Conservation (phyloP, 2,888 invertebrate genomes). For the Pachymerium ferrugineum region DNA sequence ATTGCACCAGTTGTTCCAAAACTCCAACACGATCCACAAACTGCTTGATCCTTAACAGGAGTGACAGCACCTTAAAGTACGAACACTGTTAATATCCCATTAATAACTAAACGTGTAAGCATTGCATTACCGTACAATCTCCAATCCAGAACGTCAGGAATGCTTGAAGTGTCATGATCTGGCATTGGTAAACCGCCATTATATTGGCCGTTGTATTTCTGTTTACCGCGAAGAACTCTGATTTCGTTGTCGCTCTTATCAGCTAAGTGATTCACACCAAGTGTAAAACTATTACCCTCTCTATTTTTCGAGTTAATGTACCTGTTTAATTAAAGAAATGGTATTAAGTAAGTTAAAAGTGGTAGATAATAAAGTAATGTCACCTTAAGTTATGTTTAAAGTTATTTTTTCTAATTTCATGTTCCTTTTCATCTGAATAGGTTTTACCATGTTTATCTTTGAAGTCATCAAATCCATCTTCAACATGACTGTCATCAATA, state of each 20-base stretch:
- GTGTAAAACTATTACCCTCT: constrained; percentile 62
- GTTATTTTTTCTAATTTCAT: constrained; percentile 63
- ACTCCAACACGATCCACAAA: constrained; percentile 96
- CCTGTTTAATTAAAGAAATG: constrained; percentile 47
- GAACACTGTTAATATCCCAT: neutral
- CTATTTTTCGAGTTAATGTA: constrained; percentile 77
- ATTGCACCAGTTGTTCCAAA: constrained; percentile 90
- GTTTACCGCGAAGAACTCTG: constrained; percentile 65
- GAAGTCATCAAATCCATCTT: constrained; percentile 69
- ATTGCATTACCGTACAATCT: constrained; percentile 59
- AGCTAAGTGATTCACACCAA: constrained; percentile 80
- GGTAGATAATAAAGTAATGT: neutral
- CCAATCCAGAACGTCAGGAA: constrained; percentile 83
- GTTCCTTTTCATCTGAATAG: constrained; percentile 63
- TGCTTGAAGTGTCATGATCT: constrained; percentile 48
- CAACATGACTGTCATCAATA: constrained; percentile 62
- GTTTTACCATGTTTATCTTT: constrained; percentile 63
- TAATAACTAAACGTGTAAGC: neutral
- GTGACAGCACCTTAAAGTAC: constrained; percentile 69
- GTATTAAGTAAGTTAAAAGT: neutral
- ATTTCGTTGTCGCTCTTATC: constrained; percentile 74
- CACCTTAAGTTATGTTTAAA: constrained; percentile 82
- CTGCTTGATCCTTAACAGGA: constrained; percentile 93
- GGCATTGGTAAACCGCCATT: constrained; percentile 74
- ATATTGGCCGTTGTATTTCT: constrained; percentile 52